Conservation (phyloP, 2,888 invertebrate species). For the Pecten maximus region DNA sequence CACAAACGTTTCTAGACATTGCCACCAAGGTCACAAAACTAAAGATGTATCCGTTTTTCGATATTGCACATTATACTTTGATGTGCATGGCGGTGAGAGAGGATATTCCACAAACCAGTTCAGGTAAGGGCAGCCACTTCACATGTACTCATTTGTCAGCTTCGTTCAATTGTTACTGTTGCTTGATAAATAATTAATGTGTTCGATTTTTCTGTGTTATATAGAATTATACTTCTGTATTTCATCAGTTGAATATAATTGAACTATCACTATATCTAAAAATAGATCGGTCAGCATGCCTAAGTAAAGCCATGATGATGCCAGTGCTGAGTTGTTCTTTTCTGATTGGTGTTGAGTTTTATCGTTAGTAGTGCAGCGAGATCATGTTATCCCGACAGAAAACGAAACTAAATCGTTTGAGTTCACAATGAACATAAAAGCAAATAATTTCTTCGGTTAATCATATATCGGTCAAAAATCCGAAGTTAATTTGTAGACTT, state of each 20-base stretch:
- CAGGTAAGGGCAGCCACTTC: constrained; percentile 44
- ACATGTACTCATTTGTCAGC: not conserved
- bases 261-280: not conserved
- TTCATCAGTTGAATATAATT: not conserved
- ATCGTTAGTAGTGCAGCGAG: not conserved
- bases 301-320: constrained; percentile 26
- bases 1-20: constrained; percentile 93
- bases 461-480: not conserved
- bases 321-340: constrained; percentile 20
- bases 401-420: not conserved
- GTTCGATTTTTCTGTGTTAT: constrained; percentile 20
- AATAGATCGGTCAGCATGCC: constrained; percentile 33
- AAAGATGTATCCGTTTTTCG: constrained; percentile 99
- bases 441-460: not conserved
- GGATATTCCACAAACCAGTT: constrained; percentile 84
- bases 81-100: constrained; percentile 97
- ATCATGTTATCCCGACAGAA: not conserved
- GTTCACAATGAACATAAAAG: not conserved
- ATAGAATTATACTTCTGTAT: not conserved
- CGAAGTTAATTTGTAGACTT: not conserved
- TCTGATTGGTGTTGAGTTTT: constrained; percentile 27
- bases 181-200: constrained; percentile 4
- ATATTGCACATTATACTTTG: constrained; percentile 97
- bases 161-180: not conserved
- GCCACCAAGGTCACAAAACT: constrained; percentile 99